Percentiles rank a stretch among this genome's conserved stretches.
These are phyloP conservation scores for Orthonevra nobilis DNA, from an alignment of 2,888 invertebrate genomes.

Conservation along the genomic window DNA sequence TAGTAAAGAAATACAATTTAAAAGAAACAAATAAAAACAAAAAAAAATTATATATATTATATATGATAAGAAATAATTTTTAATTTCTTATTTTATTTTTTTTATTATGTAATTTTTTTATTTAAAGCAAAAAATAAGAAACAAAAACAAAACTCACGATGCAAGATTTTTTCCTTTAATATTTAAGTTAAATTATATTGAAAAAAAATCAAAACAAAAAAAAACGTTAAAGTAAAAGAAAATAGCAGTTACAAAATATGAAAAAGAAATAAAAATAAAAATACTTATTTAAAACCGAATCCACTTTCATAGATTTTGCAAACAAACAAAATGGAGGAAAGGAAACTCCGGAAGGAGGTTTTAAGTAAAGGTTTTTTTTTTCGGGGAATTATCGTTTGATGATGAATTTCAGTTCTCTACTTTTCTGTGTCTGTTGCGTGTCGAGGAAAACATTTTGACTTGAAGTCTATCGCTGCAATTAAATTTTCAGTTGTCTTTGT, in stretches of 20 bases:
- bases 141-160: constrained; percentile 73
- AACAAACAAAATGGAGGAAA: constrained; percentile 40
- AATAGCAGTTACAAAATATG: constrained; percentile 64
- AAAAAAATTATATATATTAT: constrained; percentile 76
- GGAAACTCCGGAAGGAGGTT: constrained; percentile 30
- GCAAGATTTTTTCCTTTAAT: constrained; percentile 74
- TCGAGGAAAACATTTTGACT: too few relatives aligned
- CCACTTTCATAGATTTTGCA: constrained; percentile 59
- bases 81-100: constrained; percentile 79
- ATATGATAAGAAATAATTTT: constrained; percentile 79
- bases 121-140: constrained; percentile 76
- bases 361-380: constrained; percentile 28
- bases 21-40: constrained; percentile 73
- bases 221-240: constrained; percentile 65
- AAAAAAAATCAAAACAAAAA: constrained; percentile 71
- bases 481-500: too few relatives aligned
- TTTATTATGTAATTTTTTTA: constrained; percentile 79
- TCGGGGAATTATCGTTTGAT: constrained; percentile 33
- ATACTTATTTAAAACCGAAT: constrained; percentile 58
- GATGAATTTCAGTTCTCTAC: constrained; percentile 57
- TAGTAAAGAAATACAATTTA: constrained; percentile 76
- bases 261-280: constrained; percentile 62
- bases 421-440: too few relatives aligned
- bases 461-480: too few relatives aligned
- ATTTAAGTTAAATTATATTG: constrained; percentile 75